These are phyloP conservation scores for Lagocephalus sceleratus DNA, from an alignment of 2,797 vertebrate genomes.

Conservation along the genomic window DNA sequence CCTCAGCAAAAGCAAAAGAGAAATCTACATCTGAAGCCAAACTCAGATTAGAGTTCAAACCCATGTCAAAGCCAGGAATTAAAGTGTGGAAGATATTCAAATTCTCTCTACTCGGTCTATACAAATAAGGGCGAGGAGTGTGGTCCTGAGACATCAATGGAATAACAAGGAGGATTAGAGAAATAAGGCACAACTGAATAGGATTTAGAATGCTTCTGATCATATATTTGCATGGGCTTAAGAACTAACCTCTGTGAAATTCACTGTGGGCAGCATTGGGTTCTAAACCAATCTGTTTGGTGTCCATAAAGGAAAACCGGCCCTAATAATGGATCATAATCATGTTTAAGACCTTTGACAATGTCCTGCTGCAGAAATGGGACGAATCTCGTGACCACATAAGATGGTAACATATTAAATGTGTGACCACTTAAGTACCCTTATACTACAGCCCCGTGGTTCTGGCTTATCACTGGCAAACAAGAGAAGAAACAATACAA, in stretches of 20 bases:
- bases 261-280: slow-evolving; percentile 15
- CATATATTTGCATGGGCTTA: slow-evolving; percentile 35
- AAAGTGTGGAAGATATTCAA: slow-evolving; percentile 2
- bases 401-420: slow-evolving; percentile 59
- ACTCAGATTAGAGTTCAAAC: not conserved
- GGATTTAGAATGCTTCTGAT: slow-evolving; percentile 42
- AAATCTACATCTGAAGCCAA: not conserved
- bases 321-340: slow-evolving; percentile 5
- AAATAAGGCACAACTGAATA: slow-evolving; percentile 48
- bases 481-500: not conserved
- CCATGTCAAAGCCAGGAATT: not conserved
- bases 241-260: slow-evolving; percentile 44
- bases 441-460: slow-evolving; percentile 14
- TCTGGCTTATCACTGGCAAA: not conserved
- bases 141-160: slow-evolving; percentile 37
- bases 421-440: slow-evolving; percentile 57
- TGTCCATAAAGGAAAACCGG: slow-evolving; percentile 3
- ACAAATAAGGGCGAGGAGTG: not conserved
- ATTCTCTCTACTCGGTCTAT: no score
- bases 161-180: slow-evolving; percentile 45
- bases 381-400: slow-evolving; percentile 61
- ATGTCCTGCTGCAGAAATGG: no score
- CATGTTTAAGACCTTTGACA: not conserved
- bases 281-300: slow-evolving; percentile 15
- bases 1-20: not conserved